Evolutionary conservation across 2,797 vertebrate species (phyloP).

Genomic region (Cetoscarus ocellatus): DNA sequence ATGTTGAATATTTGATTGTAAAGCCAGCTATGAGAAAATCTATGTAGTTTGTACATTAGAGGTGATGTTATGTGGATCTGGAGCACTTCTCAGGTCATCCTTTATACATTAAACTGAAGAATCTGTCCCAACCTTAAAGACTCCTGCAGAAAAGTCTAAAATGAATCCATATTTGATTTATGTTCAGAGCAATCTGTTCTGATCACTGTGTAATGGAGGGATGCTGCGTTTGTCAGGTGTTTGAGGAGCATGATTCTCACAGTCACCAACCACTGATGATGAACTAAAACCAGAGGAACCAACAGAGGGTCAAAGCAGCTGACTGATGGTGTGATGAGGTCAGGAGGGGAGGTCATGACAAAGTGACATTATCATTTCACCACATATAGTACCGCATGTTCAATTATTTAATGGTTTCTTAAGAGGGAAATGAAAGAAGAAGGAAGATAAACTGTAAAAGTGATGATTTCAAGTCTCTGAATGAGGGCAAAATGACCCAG

Average conservation of each 20-base stretch:
- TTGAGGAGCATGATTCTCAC: not conserved
- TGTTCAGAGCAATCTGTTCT: not conserved
- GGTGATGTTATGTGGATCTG: too few species aligned
- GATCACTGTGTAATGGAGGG: not conserved
- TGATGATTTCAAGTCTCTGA: slow-evolving; percentile 51
- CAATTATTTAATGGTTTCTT: not conserved
- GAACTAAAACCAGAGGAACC: not conserved
- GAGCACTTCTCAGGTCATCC: too few species aligned
- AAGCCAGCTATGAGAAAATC: too few species aligned
- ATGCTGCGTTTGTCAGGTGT: not conserved
- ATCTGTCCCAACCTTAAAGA: too few species aligned
- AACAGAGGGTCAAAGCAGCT: slow-evolving; percentile 27
- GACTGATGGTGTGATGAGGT: slow-evolving; percentile 33
- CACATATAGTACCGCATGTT: slow-evolving; percentile 2
- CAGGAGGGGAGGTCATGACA: slow-evolving; percentile 11
- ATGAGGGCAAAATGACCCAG: slow-evolving; percentile 68
- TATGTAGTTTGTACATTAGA: too few species aligned
- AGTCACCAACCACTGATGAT: slow-evolving; percentile 21
- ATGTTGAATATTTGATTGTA: too few species aligned
- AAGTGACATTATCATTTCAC: not conserved
- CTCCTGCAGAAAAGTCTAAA: not conserved
- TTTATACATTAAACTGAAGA: too few species aligned
- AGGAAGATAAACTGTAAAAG: slow-evolving; percentile 14
- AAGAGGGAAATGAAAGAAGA: not conserved
- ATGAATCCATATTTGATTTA: not conserved